Evolutionary conservation across 2,888 invertebrate species (phyloP), one percentile per base, ranked within the genome.

Genomic region (Trisateles emortualis): DNA sequence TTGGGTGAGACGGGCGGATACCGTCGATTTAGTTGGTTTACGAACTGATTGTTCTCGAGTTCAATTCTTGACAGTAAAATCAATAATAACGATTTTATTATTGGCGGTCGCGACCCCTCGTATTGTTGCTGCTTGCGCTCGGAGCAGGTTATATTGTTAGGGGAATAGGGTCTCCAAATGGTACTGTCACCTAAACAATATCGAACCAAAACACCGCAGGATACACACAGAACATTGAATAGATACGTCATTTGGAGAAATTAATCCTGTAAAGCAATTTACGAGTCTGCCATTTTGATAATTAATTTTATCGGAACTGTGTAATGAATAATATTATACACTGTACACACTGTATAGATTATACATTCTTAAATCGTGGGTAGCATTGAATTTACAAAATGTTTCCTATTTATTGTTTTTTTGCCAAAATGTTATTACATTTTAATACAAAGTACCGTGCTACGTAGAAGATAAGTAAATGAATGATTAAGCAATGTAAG

Each of bases 51-150:
- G 86, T 87, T 87, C 88, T 84, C 26, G 26, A 8, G 26, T 8
- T 84, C 26, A 8, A 8, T 3, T 8, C 26, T 26, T 83, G 79
- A 83, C 85, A 85, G 81, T 81, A 86, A 89, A 89, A 91, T 91
- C 90, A 87, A 92, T 92, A 88, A 76, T 84, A 87, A 87, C 83
- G 79, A 84, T 84, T 86, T 87, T 87, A 82, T 87, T 86, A 85
- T 83, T 80, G 82, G 76, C 69, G 67, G 71, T 69, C 59, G 70
- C 72, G 76, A 76, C 82, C 83, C n/a, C 80, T 73, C 72, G 63
- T 68, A 63, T 67, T 67, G 70, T 67, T 59, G 47, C 61, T 6
- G 59, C 43, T 59, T 56, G 50, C 60, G 53, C 53, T 47, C 38
- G 39, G 40, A 64, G 62, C 74, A 72, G 72, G 74, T 78, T 74